These are phyloP conservation scores for Sinohyriopsis cumingii DNA, from an alignment of 2,888 invertebrate species.

Conservation along the genomic window DNA sequence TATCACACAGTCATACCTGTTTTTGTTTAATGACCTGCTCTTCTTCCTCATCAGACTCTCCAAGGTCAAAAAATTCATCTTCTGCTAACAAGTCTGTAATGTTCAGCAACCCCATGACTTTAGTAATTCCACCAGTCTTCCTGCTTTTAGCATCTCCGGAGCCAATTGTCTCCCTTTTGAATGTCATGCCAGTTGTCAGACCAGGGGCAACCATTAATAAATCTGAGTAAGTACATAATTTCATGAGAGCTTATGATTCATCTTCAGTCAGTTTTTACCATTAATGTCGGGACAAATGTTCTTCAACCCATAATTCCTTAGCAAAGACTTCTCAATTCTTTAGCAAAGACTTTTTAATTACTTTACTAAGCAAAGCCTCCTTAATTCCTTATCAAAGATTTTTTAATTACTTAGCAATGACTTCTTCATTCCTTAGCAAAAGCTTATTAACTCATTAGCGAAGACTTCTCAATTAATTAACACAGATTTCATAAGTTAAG, in stretches of 20 bases:
- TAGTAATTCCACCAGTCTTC: conserved; percentile 4
- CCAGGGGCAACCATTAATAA: conserved; percentile 81
- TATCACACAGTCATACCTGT: too few species aligned
- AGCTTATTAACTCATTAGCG: neutral
- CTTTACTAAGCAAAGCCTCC: neutral
- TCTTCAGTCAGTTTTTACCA: too few species aligned
- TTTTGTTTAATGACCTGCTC: conserved; percentile 2
- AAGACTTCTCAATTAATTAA: neutral
- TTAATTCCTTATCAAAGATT: too few species aligned
- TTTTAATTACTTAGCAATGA: neutral
- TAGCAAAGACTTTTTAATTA: neutral
- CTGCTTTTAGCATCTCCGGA: conserved; percentile 3
- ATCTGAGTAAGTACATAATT: conserved; percentile 70
- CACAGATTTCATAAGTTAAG: too few species aligned
- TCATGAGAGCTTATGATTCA: neutral
- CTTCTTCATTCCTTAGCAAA: neutral
- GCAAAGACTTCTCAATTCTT: neutral
- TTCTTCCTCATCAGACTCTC: conserved; percentile 54
- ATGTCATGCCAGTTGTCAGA: conserved; percentile 73
- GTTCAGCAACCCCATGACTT: conserved; percentile 53
- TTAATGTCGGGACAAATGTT: too few species aligned
- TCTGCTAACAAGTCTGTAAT: conserved; percentile 54
- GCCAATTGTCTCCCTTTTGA: conserved; percentile 73
- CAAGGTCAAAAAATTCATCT: conserved; percentile 58
- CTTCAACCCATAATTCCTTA: neutral